Evolutionary conservation across 2,113 vertebrate species (phyloP), one percentile per base, ranked within the genome.

Genomic region (Arothron firmamentum): DNA sequence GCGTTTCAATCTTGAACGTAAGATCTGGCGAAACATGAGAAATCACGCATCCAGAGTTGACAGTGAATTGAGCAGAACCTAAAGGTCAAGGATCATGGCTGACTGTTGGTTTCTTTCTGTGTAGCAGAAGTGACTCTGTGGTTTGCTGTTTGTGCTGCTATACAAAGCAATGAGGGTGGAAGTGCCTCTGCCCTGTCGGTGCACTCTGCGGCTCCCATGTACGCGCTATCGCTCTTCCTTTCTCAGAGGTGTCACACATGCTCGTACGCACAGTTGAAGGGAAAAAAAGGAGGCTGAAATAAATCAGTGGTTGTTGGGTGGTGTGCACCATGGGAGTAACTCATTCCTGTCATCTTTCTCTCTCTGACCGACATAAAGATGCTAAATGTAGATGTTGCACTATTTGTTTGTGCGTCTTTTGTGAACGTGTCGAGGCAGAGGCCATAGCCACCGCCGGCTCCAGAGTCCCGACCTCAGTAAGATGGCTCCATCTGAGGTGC

Each of bases 81-180:
- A 81, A 69, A 75, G 57, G 55, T 67, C 67, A 15, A 56, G 53
- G 45, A 62, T 73, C 50, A 61, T 38, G 56, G 61, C 54, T 82
- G 78, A 87, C 77, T 81, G 83, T 84, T 83, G 67, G 74, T 80
- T 80, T 34, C 58, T 52, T 53, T 48, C 58, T 70, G 74, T 54
- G 71, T 79, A 81, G 85, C 82, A 84, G 81, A 88, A 87, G 75
- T 87, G 60, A 76, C 74, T 79, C 57, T 85, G 82, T 65, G 81
- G 85, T 86, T 84, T 73, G 65, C 60, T 66, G 70, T 16, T 60
- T 65, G 60, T 59, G 70, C 69, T 75, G 61, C 67, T 43, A 61
- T 31, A 69, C 57, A 38, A 38, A 43, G 67, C 62, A 73, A 72
- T 56, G 46, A 77, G 59, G 73, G 75, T 81, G 79, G 80, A 84